Conservation (phyloP, 2,797 vertebrate genomes). For the Pangasius mekongensis region DNA sequence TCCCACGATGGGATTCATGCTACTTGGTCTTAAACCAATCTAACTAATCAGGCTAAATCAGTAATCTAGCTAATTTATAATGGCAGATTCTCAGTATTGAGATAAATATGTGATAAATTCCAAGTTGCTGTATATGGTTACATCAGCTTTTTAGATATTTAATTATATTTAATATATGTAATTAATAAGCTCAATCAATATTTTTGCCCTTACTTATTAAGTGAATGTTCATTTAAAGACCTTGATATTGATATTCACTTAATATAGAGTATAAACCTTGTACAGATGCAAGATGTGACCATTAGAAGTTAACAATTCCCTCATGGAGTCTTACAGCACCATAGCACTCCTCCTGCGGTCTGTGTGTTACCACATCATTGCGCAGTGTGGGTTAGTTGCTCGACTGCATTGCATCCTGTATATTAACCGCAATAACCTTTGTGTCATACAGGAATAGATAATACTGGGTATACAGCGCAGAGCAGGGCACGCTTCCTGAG, state of each 20-base stretch:
- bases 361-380: constrained; percentile 32
- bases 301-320: not conserved
- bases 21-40: constrained; percentile 8
- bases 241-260: not conserved
- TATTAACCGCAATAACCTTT: constrained; percentile 33
- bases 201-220: not conserved
- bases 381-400: constrained; percentile 8
- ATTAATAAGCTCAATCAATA: not conserved
- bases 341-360: constrained; percentile 2
- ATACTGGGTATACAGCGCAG: not conserved
- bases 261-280: not conserved
- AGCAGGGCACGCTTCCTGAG: not conserved
- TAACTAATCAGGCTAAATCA: constrained; percentile 11
- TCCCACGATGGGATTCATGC: constrained; percentile 42
- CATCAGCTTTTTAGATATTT: not conserved
- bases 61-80: not conserved
- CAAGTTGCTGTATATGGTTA: not conserved
- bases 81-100: not conserved
- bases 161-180: not conserved
- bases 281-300: not conserved
- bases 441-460: constrained; percentile 10
- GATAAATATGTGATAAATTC: not conserved
- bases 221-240: not conserved
- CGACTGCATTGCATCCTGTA: constrained; percentile 28
- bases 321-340: not conserved